These are phyloP conservation scores for Ctenochaetus hawaiiensis DNA, from an alignment of 2,797 vertebrate genomes.

Conservation along the genomic window DNA sequence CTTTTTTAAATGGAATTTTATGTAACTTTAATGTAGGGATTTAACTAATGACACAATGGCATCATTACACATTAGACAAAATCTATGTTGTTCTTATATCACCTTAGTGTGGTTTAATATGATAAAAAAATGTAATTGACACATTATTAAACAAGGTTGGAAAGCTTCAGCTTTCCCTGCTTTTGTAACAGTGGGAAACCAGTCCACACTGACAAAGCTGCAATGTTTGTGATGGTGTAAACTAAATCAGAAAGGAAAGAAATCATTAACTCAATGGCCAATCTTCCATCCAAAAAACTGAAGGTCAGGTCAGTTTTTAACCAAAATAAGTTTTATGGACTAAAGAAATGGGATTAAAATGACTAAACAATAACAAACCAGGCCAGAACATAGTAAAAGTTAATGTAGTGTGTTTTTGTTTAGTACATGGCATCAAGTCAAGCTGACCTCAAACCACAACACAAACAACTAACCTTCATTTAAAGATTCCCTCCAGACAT, in stretches of 20 bases:
- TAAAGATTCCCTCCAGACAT: not conserved
- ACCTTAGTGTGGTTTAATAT: not conserved
- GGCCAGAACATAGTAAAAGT: not conserved
- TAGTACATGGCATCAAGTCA: not conserved
- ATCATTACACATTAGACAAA: no score
- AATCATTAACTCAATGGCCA: not conserved
- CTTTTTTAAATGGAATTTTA: not conserved
- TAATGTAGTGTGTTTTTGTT: not conserved
- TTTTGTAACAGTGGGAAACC: not conserved
- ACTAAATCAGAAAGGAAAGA: not conserved
- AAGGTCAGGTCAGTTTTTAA: not conserved
- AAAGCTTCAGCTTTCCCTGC: not conserved
- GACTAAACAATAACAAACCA: not conserved
- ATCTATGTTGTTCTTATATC: not conserved
- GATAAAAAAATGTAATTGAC: not conserved
- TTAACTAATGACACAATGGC: not conserved
- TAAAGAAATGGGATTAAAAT: not conserved
- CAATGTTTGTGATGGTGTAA: not conserved
- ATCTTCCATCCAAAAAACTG: not conserved
- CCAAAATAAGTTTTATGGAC: not conserved
- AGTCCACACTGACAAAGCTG: not conserved
- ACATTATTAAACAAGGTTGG: not conserved
- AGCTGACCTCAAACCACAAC: not conserved
- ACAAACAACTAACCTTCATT: not conserved
- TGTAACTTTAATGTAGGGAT: not conserved